Conservation (phyloP, 2,113 vertebrate genomes). For the Actenoides hombroni region DNA sequence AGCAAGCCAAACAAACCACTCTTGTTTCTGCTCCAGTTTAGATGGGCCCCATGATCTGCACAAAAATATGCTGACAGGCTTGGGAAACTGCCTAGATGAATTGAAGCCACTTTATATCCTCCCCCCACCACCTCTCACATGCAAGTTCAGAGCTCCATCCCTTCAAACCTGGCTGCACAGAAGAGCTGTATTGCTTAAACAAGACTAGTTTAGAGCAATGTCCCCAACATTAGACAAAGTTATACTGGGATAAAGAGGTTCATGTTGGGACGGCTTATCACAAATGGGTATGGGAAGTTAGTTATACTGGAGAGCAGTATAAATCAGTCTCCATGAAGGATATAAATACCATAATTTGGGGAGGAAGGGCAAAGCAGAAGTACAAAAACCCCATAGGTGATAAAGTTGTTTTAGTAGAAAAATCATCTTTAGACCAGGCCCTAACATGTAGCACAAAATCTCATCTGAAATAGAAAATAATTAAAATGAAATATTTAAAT, state of each 20-base stretch:
- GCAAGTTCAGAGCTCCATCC: neutral
- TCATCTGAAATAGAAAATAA: neutral
- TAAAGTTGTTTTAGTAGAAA: neutral
- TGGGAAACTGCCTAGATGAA: neutral
- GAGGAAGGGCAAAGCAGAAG: neutral
- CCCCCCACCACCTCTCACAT: accelerated
- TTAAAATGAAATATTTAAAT: neutral
- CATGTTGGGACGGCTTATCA: neutral
- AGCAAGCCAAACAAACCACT: neutral
- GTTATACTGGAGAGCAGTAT: neutral
- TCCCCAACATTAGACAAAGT: neutral
- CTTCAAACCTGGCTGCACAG: accelerated
- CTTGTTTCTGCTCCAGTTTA: neutral
- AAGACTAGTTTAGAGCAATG: neutral
- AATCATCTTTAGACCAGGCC: neutral
- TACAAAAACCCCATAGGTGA: neutral
- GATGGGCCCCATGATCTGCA: neutral
- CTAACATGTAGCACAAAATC: neutral
- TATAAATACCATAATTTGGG: neutral
- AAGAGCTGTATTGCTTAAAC: neutral
- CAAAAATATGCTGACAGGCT: neutral
- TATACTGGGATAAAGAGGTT: neutral
- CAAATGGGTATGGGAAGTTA: neutral
- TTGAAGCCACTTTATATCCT: neutral
- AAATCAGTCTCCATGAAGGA: neutral